Percentiles rank a stretch among this genome's conserved stretches.
Evolutionary conservation across 2,888 invertebrate species (phyloP).

Genomic region (Hypomecis atomaria): DNA sequence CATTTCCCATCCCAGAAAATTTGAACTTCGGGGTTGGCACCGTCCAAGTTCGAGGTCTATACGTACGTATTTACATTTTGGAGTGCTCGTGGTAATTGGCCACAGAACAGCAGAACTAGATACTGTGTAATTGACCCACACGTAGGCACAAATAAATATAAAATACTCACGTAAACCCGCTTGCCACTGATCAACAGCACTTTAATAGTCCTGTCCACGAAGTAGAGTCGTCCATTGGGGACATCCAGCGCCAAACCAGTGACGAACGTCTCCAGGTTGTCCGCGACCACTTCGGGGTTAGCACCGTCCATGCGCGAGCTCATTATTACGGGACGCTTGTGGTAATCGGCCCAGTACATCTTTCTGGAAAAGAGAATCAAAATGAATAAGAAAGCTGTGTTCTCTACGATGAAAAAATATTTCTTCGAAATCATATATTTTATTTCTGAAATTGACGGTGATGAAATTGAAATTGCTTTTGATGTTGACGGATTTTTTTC

Average conservation of each 20-base stretch:
- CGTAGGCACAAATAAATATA: constrained; percentile 7
- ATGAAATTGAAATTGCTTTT: too few relatives aligned
- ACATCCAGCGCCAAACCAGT: constrained; percentile 94
- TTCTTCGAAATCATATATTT: too few relatives aligned
- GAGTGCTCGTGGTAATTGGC: too few relatives aligned
- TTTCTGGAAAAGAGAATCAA: constrained; percentile 76
- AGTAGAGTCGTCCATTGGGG: constrained; percentile 92
- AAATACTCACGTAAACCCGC: constrained; percentile 85
- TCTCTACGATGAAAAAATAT: too few relatives aligned
- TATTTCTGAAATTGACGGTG: too few relatives aligned
- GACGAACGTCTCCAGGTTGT: constrained; percentile 89
- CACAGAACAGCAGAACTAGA: too few relatives aligned
- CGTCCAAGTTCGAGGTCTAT: too few relatives aligned
- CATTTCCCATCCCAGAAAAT: too few relatives aligned
- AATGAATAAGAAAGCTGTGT: neutral
- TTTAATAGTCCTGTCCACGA: constrained; percentile 88
- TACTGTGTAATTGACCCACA: too few relatives aligned
- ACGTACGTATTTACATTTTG: too few relatives aligned
- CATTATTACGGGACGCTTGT: constrained; percentile 89
- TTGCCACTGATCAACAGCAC: constrained; percentile 89
- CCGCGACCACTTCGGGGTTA: constrained; percentile 85
- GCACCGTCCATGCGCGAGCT: constrained; percentile 94
- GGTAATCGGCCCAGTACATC: constrained; percentile 98
- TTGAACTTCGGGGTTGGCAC: too few relatives aligned
- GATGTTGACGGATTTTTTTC: too few relatives aligned